Percentiles rank a stretch among this genome's conserved stretches.
These are phyloP conservation scores for Diorhabda carinulata DNA, from an alignment of 1,140 invertebrate genomes.

Conservation along the genomic window DNA sequence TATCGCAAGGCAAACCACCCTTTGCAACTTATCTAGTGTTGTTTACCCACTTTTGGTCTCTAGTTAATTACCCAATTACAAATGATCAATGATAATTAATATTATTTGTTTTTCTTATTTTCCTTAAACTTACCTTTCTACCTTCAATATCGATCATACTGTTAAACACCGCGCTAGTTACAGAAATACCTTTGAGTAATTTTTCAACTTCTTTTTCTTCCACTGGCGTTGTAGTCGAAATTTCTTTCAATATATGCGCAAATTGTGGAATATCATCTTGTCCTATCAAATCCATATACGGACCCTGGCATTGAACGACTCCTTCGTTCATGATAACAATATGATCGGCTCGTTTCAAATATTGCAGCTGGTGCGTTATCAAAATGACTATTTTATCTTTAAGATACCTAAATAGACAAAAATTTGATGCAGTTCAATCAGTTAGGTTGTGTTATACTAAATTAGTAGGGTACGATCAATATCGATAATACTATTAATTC, in stretches of 20 bases:
- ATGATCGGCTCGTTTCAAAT: constrained; percentile 59
- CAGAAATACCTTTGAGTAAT: constrained; percentile 26
- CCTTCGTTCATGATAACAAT: constrained; percentile 51
- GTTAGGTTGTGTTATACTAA: no score
- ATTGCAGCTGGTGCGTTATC: constrained; percentile 74
- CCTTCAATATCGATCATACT: constrained; percentile 34
- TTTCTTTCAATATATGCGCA: constrained; percentile 43
- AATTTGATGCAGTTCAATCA: neutral
- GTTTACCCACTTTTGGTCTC: no score
- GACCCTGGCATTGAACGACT: constrained; percentile 37
- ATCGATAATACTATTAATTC: no score
- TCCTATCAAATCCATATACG: constrained; percentile 37
- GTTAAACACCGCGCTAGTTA: constrained; percentile 25
- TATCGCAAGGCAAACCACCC: no score
- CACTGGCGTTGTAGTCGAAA: neutral
- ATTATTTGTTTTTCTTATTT: no score
- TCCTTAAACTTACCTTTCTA: constrained; percentile 20
- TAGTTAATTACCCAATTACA: no score
- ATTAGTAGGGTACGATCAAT: no score
- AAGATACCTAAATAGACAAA: constrained; percentile 48
- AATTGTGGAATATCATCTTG: constrained; percentile 34
- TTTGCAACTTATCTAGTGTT: no score
- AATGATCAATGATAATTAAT: no score
- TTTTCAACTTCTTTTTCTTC: constrained; percentile 29
- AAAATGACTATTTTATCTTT: constrained; percentile 68